A percentile compares a stretch with the other conserved stretches of the same genome.
phyloP scores from a whole-genome alignment of 2,113 vertebrate species.

The Misgurnus mizolepis region DNA sequence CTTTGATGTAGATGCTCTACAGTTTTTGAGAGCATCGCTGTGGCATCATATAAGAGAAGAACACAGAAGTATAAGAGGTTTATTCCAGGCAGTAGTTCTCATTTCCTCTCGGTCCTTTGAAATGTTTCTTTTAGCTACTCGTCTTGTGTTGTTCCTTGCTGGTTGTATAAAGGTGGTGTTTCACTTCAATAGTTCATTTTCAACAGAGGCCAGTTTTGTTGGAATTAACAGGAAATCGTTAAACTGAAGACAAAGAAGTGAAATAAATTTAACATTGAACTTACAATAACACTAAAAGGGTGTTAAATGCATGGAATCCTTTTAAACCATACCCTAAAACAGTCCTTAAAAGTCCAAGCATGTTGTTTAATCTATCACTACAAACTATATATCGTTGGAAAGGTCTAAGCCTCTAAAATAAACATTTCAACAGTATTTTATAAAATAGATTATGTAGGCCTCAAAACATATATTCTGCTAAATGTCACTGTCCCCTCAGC shows the following conservation, averaged over 20 bases:
- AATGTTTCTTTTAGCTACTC: slow-evolving; percentile 9
- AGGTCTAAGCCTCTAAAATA: no score
- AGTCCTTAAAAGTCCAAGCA: no score
- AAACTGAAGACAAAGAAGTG: not conserved
- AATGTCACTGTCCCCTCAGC: no score
- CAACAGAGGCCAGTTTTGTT: slow-evolving; percentile 11
- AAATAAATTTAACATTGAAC: no score
- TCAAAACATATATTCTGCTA: no score
- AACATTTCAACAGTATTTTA: no score
- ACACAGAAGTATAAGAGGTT: slow-evolving; percentile 2
- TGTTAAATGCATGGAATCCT: no score
- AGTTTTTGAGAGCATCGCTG: slow-evolving; percentile 11
- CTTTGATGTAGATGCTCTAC: slow-evolving; percentile 46
- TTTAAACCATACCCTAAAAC: no score
- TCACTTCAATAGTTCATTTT: not conserved
- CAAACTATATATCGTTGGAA: no score
- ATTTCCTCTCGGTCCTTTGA: slow-evolving; percentile 27
- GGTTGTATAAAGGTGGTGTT: not conserved
- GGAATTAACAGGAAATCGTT: not conserved
- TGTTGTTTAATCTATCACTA: no score
- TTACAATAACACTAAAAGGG: no score
- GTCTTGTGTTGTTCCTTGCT: slow-evolving; percentile 18
- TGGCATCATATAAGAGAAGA: slow-evolving; percentile 10
- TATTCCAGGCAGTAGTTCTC: slow-evolving; percentile 18
- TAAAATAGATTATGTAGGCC: no score